phyloP scores from a whole-genome alignment of 2,888 invertebrate species.

The Liodrosophila aerea region DNA sequence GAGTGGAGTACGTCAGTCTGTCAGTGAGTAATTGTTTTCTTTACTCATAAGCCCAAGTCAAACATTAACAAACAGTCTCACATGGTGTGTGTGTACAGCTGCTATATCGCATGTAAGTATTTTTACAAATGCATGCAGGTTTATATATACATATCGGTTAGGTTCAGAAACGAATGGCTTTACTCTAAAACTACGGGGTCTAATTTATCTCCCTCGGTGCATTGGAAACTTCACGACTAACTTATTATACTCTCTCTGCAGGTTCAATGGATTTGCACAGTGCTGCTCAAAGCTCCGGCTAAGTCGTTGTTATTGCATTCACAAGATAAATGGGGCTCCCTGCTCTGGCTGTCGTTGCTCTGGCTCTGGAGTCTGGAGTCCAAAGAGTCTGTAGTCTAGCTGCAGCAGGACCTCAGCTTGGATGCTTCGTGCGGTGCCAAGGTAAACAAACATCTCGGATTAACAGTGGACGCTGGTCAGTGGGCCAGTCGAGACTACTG shows the following conservation, averaged over 20 bases:
- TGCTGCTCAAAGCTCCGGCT: constrained; percentile 63
- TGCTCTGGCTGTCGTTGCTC: constrained; percentile 28
- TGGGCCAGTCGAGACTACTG: constrained; percentile 39
- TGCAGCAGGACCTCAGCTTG: constrained; percentile 15
- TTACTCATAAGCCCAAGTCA: no score
- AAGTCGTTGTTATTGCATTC: constrained; percentile 79
- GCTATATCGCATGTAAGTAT: neutral
- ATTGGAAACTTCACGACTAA: constrained; percentile 58
- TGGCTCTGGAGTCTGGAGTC: neutral
- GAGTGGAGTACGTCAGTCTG: neutral
- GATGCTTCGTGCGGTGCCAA: constrained; percentile 52
- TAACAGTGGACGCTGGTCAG: constrained; percentile 72
- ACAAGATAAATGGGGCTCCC: constrained; percentile 75
- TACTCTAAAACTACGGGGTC: constrained; percentile 27
- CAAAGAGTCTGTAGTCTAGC: constrained; percentile 2
- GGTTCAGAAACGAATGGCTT: constrained; percentile 8
- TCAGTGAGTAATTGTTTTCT: no score
- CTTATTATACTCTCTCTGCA: constrained; percentile 62
- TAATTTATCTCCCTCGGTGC: constrained; percentile 52
- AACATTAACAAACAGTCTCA: no score
- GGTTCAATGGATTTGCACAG: constrained; percentile 72
- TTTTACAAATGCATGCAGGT: no score
- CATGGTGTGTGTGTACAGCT: neutral
- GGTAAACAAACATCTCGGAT: constrained; percentile 79
- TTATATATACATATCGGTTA: neutral